Evolutionary conservation across 2,888 invertebrate genomes (phyloP).

Genomic region (Brachyptera putata): DNA sequence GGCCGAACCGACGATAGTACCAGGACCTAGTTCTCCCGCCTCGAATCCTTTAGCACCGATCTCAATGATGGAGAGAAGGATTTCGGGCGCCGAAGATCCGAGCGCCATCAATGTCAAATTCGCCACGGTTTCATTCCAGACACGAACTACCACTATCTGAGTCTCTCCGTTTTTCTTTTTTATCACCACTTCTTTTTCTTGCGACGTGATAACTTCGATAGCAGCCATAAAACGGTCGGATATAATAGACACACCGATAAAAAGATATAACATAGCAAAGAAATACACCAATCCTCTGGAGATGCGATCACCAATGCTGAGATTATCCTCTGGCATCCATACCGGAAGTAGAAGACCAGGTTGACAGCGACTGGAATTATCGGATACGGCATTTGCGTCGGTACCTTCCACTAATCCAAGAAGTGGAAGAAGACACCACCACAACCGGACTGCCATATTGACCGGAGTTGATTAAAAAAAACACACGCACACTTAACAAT

Average conservation of each 20-base stretch:
- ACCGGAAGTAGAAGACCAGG: slow-evolving; percentile 83
- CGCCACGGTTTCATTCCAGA: slow-evolving; percentile 99
- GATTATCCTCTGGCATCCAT: slow-evolving; percentile 80
- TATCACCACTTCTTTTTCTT: slow-evolving; percentile 91
- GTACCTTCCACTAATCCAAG: slow-evolving; percentile 3
- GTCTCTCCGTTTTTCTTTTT: slow-evolving; percentile 83
- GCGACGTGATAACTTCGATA: slow-evolving; percentile 98
- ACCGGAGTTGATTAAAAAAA: slow-evolving; percentile 11
- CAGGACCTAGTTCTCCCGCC: slow-evolving; percentile 95
- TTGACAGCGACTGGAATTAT: slow-evolving; percentile 54
- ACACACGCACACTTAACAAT: slow-evolving; percentile 16
- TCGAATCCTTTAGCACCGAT: slow-evolving; percentile 93
- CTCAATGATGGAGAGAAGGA: slow-evolving; percentile 94
- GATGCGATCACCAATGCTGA: slow-evolving; percentile 70
- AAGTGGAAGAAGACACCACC: slow-evolving; percentile 22
- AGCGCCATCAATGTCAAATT: slow-evolving; percentile 98
- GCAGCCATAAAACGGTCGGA: slow-evolving; percentile 99
- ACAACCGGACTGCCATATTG: slow-evolving; percentile 21
- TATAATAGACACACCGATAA: slow-evolving; percentile 97
- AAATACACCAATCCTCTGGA: slow-evolving; percentile 90
- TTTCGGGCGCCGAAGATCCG: slow-evolving; percentile 98
- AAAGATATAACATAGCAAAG: slow-evolving; percentile 83
- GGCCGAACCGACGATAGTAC: slow-evolving; percentile 97
- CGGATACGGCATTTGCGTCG: slow-evolving; percentile 10
- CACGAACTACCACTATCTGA: slow-evolving; percentile 85